Percentiles rank a stretch among this genome's conserved stretches.
phyloP scores from a whole-genome alignment of 2,113 vertebrate species.

The Poecilia latipinna region DNA sequence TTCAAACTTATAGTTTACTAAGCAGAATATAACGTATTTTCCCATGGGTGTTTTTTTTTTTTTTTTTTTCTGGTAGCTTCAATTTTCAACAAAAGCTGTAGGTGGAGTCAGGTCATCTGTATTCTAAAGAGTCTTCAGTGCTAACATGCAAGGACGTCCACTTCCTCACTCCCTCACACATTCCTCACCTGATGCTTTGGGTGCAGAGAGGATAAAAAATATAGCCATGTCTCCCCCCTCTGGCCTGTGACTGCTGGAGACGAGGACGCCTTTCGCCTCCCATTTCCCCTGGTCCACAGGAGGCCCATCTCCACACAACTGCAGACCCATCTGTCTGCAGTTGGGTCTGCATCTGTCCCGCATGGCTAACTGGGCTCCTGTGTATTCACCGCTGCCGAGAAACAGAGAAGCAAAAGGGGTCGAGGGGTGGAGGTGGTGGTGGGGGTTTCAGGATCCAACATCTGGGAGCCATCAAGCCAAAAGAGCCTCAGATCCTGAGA shows the following conservation, averaged over 20 bases:
- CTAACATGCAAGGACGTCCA: not conserved
- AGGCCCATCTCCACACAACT: conserved; percentile 73
- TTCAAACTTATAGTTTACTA: too few species aligned
- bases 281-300: conserved; percentile 76
- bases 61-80: not conserved
- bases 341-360: conserved; percentile 58
- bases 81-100: not conserved
- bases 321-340: conserved; percentile 69
- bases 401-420: conserved; percentile 47
- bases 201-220: conserved; percentile 55
- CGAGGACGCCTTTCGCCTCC: conserved; percentile 66
- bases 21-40: too few species aligned
- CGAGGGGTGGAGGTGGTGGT: conserved; percentile 39
- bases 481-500: conserved; percentile 74
- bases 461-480: conserved; percentile 87
- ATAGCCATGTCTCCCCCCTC: conserved; percentile 50
- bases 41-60: too few species aligned
- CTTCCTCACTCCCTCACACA: conserved; percentile 2
- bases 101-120: not conserved
- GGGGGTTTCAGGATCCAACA: conserved; percentile 72
- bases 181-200: conserved; percentile 5
- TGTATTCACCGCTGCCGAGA: conserved; percentile 70
- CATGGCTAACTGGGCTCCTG: conserved; percentile 75
- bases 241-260: conserved; percentile 61
- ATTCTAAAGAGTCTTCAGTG: not conserved